Percentiles rank a stretch among this genome's conserved stretches.
Conservation (phyloP, 2,797 vertebrate species). For the Enteromius afrohamiltoni region DNA sequence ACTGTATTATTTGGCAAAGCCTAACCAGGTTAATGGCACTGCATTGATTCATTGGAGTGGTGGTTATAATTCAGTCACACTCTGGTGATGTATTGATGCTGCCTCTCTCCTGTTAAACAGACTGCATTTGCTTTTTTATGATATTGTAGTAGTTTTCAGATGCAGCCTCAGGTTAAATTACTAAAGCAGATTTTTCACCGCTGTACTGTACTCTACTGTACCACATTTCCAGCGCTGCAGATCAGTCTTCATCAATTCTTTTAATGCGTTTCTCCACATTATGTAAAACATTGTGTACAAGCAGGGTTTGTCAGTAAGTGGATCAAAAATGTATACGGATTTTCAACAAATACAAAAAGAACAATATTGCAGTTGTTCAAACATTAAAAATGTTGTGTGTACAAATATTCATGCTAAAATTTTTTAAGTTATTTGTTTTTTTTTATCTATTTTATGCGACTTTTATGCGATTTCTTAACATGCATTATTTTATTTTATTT, state of each 20-base stretch:
- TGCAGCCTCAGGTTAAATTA: background rate
- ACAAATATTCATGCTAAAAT: too few relatives aligned
- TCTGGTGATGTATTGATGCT: background rate
- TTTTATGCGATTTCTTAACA: too few relatives aligned
- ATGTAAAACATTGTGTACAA: background rate
- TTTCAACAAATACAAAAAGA: too few relatives aligned
- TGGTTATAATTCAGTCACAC: background rate
- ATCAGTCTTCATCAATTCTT: background rate
- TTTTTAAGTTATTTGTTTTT: too few relatives aligned
- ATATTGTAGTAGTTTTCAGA: background rate
- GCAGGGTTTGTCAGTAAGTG: background rate
- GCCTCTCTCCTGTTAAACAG: too few relatives aligned
- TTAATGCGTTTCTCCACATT: background rate
- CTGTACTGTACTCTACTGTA: background rate
- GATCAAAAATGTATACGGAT: too few relatives aligned
- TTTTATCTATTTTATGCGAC: too few relatives aligned
- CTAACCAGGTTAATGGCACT: background rate
- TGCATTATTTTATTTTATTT: too few relatives aligned
- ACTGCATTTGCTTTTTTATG: background rate
- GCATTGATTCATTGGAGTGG: background rate
- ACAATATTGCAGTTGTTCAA: too few relatives aligned
- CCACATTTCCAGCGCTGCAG: background rate
- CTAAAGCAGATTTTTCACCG: background rate
- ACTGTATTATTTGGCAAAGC: background rate
- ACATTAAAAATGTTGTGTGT: too few relatives aligned